These are phyloP conservation scores for Chinchilla lanigera DNA, from an alignment of 2,113 vertebrate species.

Conservation along the genomic window DNA sequence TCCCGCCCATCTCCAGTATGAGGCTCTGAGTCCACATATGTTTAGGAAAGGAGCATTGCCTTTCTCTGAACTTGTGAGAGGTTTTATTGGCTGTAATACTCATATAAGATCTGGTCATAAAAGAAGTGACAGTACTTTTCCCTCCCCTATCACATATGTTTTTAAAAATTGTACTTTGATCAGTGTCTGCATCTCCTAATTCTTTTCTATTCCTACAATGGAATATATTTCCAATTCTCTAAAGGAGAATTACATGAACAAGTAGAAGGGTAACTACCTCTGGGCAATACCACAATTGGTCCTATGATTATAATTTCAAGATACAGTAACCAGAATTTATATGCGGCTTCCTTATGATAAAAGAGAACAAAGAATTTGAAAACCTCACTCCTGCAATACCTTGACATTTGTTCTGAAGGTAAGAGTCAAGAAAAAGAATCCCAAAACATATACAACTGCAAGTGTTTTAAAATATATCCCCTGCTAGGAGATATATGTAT, in stretches of 20 bases:
- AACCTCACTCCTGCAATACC: neutral
- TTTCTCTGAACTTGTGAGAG: neutral
- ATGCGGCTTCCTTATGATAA: neutral
- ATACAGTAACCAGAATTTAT: neutral
- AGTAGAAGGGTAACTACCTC: neutral
- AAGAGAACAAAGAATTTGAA: slow-evolving; percentile 43
- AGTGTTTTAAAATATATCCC: neutral
- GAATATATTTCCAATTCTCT: neutral
- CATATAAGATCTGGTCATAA: neutral
- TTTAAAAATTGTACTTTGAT: neutral
- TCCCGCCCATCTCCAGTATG: neutral
- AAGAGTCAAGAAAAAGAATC: neutral
- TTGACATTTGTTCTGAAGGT: neutral
- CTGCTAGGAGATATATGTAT: no score
- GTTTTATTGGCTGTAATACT: neutral
- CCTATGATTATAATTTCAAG: neutral
- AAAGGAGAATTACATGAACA: neutral
- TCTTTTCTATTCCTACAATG: neutral
- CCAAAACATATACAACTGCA: neutral
- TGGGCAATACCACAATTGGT: neutral
- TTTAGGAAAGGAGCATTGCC: neutral
- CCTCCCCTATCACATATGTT: neutral
- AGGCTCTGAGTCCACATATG: rapidly evolving
- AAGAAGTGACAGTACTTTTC: neutral
- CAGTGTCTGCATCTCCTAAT: neutral